Evolutionary conservation across 2,888 invertebrate genomes (phyloP), one percentile per base, ranked within the genome.

Genomic region (Mythimna lalbum): DNA sequence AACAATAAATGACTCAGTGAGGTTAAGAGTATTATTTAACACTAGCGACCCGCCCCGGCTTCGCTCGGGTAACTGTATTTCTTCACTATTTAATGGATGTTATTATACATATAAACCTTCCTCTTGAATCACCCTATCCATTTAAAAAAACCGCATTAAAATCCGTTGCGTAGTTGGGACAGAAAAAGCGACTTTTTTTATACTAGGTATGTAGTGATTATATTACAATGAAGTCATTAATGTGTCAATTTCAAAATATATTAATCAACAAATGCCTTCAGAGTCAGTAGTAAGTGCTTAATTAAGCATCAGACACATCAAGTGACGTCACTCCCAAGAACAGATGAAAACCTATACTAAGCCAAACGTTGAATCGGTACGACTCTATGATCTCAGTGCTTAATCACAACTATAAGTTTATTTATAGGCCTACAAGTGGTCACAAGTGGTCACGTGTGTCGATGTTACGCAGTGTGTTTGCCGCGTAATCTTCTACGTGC

Each of bases 341-440:
- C 63, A 17, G 27, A 66, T 39, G 10, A 57, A 53, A 55, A 63
- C 39, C 61, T 56, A 63, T 60, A 23, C 23, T 36, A 36, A 57
- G 39, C 27, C 52, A 65, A 68, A 68, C 71, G 53, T 64, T 67
- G 57, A 77, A 72, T 53, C 23, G 56, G 43, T 43, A 57, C 70
- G 69, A 78, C 61, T 59, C 50, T 74, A 65, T 77, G 82, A 80
- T 74, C 74, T 71, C 74, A 67, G 71, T 53, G 60, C 62, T 74
- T 73, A 68, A 76, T 85, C 76, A 73, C 63, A 71, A 57, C 63
- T 64, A 69, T 69, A 76, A 78, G 82, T 84, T 86, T 90, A 88
- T 90, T 90, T 85, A 87, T 87, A 87, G 78, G 81, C 75, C 69
- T 76, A 73, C 80, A 82, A 85, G 79, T 83, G 82, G 77, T 56